Base-by-base conservation (phyloP, 1,140 invertebrate species). In the Adelges cooleyi region DNA sequence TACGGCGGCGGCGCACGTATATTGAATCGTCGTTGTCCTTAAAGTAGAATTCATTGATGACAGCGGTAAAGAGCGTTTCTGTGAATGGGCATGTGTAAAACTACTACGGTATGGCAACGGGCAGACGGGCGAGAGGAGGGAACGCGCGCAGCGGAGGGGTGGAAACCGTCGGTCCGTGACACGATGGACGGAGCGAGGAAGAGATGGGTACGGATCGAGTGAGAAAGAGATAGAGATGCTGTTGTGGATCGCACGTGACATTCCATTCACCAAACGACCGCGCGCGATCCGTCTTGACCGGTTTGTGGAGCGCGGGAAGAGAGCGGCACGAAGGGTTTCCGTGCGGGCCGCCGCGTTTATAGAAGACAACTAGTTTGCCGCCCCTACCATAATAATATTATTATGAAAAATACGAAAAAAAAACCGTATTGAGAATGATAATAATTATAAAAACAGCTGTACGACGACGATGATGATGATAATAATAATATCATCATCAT, bases 181-280 rank as follows among this genome's bases (percentile, higher is more conserved):
- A 13, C 40, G 40, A 27, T 40, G 54, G 22, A 25, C 38, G 22
- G 33, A 51, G n/a, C 9, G 23, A 59, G 40, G 17, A n/a, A n/a
- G 53, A 9, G 36, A 38, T 6, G 13, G 36, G 6, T 6, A 38
- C 6, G 13, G 36, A 38, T 6, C 36, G 36, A 38, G 36, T 38
- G 52, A 10, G 20, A 13, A 10, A n/a, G 52, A 33, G 53, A 10
- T 33, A 10, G 38, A 42, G 40, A 59, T 15, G 40, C 36, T 42
- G 53, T 17, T 13, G 52, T 22, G 33, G 52, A 40, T 40, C 51
- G 56, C 56, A 48, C 56, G 56, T 48, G 56, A 62, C 56, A 62
- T 62, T 62, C 56, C 56, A 22, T 62, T 62, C 56, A 33, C 56
- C 23, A 42, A 62, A 62, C 40, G 56, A 48, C 23, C 9, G 52